phyloP scores from a whole-genome alignment of 2,888 invertebrate species.

The Nemotelus pantherinus region DNA sequence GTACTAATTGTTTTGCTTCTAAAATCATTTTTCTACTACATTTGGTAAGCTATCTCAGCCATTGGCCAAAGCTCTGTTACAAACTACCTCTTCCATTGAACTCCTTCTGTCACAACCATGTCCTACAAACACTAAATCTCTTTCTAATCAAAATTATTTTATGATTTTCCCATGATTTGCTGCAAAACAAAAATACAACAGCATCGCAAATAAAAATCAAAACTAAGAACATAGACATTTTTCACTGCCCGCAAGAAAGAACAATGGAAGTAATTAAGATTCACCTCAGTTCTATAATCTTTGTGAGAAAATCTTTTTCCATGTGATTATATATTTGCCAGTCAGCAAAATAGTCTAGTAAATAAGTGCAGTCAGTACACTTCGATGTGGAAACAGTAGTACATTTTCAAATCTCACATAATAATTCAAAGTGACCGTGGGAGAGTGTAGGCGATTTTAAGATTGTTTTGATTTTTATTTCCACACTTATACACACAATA shows the following conservation, averaged over 20 bases:
- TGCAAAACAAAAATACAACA: neutral
- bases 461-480: constrained; percentile 45
- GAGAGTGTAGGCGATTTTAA: constrained; percentile 43
- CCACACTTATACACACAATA: neutral
- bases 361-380: constrained; percentile 22
- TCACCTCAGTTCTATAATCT: constrained; percentile 51
- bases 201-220: no score
- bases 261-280: constrained; percentile 52
- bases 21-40: no score
- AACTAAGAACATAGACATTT: neutral
- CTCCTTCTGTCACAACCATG: no score
- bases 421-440: constrained; percentile 50
- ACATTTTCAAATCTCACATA: constrained; percentile 45
- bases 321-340: constrained; percentile 21
- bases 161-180: constrained; percentile 25
- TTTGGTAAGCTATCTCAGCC: no score
- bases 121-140: neutral
- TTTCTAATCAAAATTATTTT: neutral
- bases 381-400: constrained; percentile 3
- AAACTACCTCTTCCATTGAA: no score
- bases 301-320: constrained; percentile 52
- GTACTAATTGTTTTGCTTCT: no score
- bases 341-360: neutral
- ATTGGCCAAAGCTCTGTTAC: no score
- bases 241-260: constrained; percentile 22